Evolutionary conservation across 2,888 invertebrate genomes (phyloP).

Genomic region (Ephialtes manifestator): DNA sequence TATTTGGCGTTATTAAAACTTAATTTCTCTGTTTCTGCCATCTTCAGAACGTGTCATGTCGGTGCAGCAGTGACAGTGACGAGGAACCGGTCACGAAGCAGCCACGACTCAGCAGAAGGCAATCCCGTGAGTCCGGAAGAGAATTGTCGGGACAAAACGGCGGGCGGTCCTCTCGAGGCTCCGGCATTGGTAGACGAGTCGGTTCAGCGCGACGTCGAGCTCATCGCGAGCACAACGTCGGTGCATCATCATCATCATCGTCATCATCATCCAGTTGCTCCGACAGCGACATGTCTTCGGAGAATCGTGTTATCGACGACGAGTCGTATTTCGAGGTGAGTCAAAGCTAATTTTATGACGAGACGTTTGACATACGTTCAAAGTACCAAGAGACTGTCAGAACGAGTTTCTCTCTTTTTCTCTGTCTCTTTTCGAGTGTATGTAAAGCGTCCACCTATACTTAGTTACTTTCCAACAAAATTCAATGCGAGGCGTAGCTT

Average conservation of each 20-base stretch:
- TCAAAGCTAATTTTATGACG: slow-evolving; percentile 30
- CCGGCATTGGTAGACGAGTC: slow-evolving; percentile 68
- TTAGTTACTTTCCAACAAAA: slow-evolving; percentile 29
- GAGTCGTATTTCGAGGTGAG: slow-evolving; percentile 85
- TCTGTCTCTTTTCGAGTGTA: not conserved
- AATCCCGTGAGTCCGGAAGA: slow-evolving; percentile 76
- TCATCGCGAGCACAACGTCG: slow-evolving; percentile 59
- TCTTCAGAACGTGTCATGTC: slow-evolving; percentile 87
- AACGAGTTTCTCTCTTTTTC: slow-evolving; percentile 18
- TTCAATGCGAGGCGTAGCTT: slow-evolving; percentile 14
- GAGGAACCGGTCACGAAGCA: slow-evolving; percentile 92
- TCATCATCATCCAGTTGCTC: slow-evolving; percentile 75
- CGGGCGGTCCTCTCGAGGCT: slow-evolving; percentile 62
- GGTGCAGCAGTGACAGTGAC: slow-evolving; percentile 89
- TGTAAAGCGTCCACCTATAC: not conserved
- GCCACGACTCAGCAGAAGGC: slow-evolving; percentile 88
- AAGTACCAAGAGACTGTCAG: slow-evolving; percentile 12
- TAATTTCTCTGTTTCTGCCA: not conserved
- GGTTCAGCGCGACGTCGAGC: slow-evolving; percentile 68
- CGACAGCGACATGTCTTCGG: slow-evolving; percentile 84
- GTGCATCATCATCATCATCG: slow-evolving; percentile 61
- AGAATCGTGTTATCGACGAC: slow-evolving; percentile 82
- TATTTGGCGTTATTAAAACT: slow-evolving; percentile 3
- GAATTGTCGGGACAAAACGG: slow-evolving; percentile 67
- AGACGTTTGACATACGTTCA: not conserved